phyloP scores from a whole-genome alignment of 2,888 invertebrate species.

The Gari tellinella region DNA sequence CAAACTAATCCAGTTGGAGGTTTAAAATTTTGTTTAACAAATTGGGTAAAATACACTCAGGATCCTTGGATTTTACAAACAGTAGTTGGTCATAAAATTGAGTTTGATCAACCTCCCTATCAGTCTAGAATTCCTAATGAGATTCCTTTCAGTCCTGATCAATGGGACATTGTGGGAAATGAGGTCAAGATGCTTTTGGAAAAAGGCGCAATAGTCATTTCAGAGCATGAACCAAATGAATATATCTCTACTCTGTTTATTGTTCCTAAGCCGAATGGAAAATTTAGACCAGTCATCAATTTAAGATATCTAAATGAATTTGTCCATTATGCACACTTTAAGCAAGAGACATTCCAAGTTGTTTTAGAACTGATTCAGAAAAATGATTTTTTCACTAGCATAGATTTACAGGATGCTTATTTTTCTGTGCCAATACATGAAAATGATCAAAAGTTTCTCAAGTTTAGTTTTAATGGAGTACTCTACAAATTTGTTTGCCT shows the following conservation, averaged over 20 bases:
- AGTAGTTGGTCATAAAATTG: too few relatives aligned
- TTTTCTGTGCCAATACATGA: conserved; percentile 2
- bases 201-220: too few relatives aligned
- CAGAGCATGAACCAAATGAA: too few relatives aligned
- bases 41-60: background rate
- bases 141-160: conserved; percentile 20
- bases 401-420: too few relatives aligned
- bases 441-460: conserved; percentile 10
- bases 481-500: conserved; percentile 28
- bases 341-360: too few relatives aligned
- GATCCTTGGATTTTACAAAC: conserved; percentile 1
- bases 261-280: too few relatives aligned
- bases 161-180: conserved; percentile 22
- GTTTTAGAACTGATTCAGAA: too few relatives aligned
- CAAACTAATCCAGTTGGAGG: background rate
- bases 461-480: conserved; percentile 24
- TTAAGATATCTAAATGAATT: conserved; percentile 25
- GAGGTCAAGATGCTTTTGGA: conserved; percentile 34
- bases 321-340: conserved; percentile 3
- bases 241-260: too few relatives aligned
- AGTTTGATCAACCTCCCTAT: too few relatives aligned
- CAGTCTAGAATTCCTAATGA: conserved; percentile 29
- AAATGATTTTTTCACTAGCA: too few relatives aligned
- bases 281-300: too few relatives aligned
- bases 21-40: background rate